These are phyloP conservation scores for Coenonympha arcania DNA, from an alignment of 2,888 invertebrate species.

Conservation along the genomic window DNA sequence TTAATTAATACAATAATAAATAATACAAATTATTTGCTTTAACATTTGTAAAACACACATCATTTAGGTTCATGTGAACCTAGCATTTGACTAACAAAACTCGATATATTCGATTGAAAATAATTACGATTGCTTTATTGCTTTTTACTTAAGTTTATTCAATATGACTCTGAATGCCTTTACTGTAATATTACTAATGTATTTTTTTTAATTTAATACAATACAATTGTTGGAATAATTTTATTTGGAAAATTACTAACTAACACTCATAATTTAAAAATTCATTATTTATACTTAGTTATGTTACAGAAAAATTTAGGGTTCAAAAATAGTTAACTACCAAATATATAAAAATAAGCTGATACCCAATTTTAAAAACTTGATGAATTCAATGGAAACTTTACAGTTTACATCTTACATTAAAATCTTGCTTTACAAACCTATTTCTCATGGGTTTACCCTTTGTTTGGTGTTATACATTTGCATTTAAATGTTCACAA, in stretches of 20 bases:
- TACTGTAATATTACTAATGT: background rate
- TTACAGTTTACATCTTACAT: slow-evolving; percentile 10
- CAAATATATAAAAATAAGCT: slow-evolving; percentile 11
- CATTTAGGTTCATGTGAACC: too few species aligned
- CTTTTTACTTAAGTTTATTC: too few species aligned
- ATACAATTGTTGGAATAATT: background rate
- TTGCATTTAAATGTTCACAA: slow-evolving; percentile 21
- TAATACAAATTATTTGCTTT: too few species aligned
- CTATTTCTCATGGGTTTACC: slow-evolving; percentile 18
- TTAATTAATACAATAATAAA: too few species aligned
- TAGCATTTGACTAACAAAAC: too few species aligned
- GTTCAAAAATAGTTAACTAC: slow-evolving; percentile 2
- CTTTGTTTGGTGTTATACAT: slow-evolving; percentile 24
- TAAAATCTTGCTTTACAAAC: slow-evolving; percentile 3
- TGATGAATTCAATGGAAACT: slow-evolving; percentile 9
- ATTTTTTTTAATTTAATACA: background rate
- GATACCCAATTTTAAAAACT: slow-evolving; percentile 12
- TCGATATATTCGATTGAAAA: too few species aligned
- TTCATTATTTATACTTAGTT: slow-evolving; percentile 14
- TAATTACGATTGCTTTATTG: too few species aligned
- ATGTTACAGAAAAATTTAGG: background rate
- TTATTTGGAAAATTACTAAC: background rate
- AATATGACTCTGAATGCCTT: too few species aligned
- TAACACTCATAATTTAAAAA: slow-evolving; percentile 2
- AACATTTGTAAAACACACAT: too few species aligned